These are phyloP conservation scores for Lepidonotus clava DNA, from an alignment of 2,888 invertebrate species.

Conservation along the genomic window DNA sequence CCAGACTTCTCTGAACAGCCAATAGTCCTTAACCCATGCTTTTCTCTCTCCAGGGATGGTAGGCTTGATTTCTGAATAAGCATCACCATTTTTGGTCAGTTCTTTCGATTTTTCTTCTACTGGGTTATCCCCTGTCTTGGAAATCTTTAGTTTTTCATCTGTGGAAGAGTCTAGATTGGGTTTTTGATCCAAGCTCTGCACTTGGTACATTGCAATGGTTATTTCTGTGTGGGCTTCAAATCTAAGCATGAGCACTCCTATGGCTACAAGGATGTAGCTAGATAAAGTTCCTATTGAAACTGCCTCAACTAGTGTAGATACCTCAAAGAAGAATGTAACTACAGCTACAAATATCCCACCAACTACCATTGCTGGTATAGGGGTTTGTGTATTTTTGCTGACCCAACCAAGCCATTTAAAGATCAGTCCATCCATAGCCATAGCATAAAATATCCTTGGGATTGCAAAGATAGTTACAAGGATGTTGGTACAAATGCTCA, in stretches of 20 bases:
- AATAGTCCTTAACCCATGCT: not conserved
- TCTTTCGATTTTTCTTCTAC: too few relatives aligned
- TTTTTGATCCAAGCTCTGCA: not conserved
- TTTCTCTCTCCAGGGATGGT: not conserved
- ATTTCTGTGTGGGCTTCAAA: not conserved
- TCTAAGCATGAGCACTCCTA: not conserved
- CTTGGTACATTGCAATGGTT: too few relatives aligned
- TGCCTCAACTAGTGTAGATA: not conserved
- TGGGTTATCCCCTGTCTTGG: too few relatives aligned
- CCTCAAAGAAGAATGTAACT: conserved; percentile 22
- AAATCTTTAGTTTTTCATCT: too few relatives aligned
- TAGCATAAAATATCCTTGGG: conserved; percentile 12
- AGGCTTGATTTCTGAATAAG: too few relatives aligned
- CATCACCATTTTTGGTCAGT: too few relatives aligned
- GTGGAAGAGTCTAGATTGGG: not conserved
- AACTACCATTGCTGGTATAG: not conserved
- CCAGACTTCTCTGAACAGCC: not conserved
- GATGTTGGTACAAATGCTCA: conserved; percentile 5
- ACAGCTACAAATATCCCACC: not conserved
- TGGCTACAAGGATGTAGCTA: conserved; percentile 10
- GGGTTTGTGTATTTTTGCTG: not conserved
- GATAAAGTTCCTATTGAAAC: conserved; percentile 30
- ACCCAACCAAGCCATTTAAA: not conserved
- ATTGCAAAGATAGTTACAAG: not conserved
- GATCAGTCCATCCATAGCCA: conserved; percentile 16